A percentile compares a stretch with the other conserved stretches of the same genome.
Evolutionary conservation across 2,113 vertebrate genomes (phyloP).

Genomic region (cattle (Bos taurus)): ARS-UCD2.0 NC_037338.1:337001-337500

Average conservation of each 20-base stretch:
- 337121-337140: conserved; percentile 87
- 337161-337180: conserved; percentile 88
- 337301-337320: background rate
- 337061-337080: background rate
- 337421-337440: background rate
- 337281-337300: background rate
- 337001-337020: background rate
- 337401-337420: background rate
- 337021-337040: background rate
- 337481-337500: background rate
- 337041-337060: background rate
- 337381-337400: background rate
- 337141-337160: conserved; percentile 87
- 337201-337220: conserved; percentile 85
- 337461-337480: too few relatives aligned
- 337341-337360: background rate
- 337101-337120: conserved; percentile 79
- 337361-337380: background rate
- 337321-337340: background rate
- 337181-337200: conserved; percentile 89
- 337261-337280: background rate
- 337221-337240: background rate
- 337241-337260: background rate
- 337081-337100: background rate
- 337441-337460: background rate